A percentile compares a stretch with the other conserved stretches of the same genome.
Conservation (phyloP, 2,113 vertebrate genomes). For the Myiopsitta monachus region DNA sequence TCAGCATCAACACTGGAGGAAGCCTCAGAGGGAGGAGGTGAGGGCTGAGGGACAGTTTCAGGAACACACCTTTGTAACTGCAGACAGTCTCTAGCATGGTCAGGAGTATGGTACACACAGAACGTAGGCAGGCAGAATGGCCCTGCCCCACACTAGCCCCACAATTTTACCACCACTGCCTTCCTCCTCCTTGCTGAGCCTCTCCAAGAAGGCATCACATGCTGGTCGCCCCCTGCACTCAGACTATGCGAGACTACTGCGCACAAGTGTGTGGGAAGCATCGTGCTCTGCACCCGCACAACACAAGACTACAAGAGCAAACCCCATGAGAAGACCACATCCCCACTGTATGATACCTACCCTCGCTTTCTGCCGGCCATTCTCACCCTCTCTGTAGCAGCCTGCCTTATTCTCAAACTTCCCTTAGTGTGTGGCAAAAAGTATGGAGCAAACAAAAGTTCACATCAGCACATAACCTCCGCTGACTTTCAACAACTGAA, state of each 20-base stretch:
- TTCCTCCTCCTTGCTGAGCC: background rate
- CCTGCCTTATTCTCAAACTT: background rate
- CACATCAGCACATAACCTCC: background rate
- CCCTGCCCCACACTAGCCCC: background rate
- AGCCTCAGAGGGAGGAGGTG: background rate
- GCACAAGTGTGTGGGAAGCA: background rate
- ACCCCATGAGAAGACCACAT: background rate
- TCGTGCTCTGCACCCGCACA: background rate
- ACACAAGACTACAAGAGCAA: background rate
- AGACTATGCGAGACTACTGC: accelerated
- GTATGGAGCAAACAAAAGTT: background rate
- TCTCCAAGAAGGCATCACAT: background rate
- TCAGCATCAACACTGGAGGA: background rate
- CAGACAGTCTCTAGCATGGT: background rate
- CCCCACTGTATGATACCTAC: accelerated
- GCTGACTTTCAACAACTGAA: accelerated
- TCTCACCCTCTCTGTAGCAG: background rate
- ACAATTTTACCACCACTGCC: background rate
- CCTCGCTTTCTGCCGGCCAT: background rate
- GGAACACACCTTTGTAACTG: background rate
- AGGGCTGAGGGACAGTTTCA: background rate
- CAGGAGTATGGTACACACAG: background rate
- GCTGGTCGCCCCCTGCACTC: background rate
- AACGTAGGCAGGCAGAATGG: background rate
- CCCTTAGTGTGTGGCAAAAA: background rate